phyloP scores from a whole-genome alignment of 2,113 vertebrate genomes.

The Cygnus atratus region DNA sequence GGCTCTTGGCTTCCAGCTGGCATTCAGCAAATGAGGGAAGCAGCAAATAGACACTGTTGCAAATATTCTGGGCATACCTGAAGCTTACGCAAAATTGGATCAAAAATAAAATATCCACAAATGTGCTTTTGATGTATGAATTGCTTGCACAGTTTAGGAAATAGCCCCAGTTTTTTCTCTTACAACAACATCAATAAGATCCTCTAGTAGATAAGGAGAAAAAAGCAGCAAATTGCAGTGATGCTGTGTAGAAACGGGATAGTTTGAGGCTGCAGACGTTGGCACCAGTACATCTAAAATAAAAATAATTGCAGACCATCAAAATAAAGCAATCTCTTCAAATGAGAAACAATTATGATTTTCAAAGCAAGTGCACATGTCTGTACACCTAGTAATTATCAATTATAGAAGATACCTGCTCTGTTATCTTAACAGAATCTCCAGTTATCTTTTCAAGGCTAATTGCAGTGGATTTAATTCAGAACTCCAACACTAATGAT shows the following conservation, averaged over 20 bases:
- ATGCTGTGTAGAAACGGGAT: not conserved
- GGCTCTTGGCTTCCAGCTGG: not conserved
- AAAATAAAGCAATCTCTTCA: slow-evolving; percentile 36
- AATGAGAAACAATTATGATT: slow-evolving; percentile 55
- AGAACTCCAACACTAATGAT: slow-evolving; percentile 45
- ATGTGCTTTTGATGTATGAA: not conserved
- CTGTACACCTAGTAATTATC: slow-evolving; percentile 63
- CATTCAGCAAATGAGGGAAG: rapidly evolving
- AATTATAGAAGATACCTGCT: slow-evolving; percentile 50
- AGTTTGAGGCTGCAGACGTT: slow-evolving; percentile 12
- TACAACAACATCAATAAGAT: not conserved
- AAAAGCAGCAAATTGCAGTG: not conserved
- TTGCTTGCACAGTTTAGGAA: not conserved
- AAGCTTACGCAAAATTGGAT: not conserved
- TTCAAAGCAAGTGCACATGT: slow-evolving; percentile 28
- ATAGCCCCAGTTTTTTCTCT: not conserved
- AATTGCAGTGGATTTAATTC: slow-evolving; percentile 58
- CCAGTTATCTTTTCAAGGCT: slow-evolving; percentile 50
- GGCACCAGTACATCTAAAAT: slow-evolving; percentile 8
- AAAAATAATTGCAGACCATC: slow-evolving; percentile 59
- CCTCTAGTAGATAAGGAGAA: not conserved
- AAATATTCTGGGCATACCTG: not conserved
- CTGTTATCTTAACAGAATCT: slow-evolving; percentile 63
- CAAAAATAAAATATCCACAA: not conserved
- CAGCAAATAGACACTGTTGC: not conserved